These are phyloP conservation scores for Equus quagga DNA, from an alignment of 2,113 vertebrate species.

Conservation along the genomic window DNA sequence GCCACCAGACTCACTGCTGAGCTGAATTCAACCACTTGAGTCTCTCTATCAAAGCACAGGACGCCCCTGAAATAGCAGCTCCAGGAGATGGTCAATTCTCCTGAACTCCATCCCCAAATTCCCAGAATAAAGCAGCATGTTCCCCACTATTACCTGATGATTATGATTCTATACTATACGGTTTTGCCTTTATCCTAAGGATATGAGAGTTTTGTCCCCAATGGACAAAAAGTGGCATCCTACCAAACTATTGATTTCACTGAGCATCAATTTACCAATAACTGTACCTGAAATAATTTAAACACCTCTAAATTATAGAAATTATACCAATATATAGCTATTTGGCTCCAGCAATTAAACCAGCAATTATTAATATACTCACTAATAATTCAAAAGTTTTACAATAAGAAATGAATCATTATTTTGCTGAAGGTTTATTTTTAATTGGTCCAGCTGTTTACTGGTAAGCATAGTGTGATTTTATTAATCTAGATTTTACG, in stretches of 20 bases:
- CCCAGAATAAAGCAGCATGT: neutral
- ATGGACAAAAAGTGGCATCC: neutral
- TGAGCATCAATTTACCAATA: neutral
- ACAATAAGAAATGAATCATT: slow-evolving; percentile 45
- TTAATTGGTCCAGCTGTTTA: neutral
- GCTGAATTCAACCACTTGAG: neutral
- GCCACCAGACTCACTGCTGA: neutral
- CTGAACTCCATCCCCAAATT: neutral
- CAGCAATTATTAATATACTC: neutral
- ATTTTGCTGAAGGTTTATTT: slow-evolving; percentile 1
- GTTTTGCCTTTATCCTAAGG: neutral
- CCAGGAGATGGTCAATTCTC: neutral
- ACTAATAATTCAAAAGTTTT: slow-evolving; percentile 10
- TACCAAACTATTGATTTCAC: neutral
- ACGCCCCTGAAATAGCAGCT: neutral
- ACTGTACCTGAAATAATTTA: slow-evolving; percentile 20
- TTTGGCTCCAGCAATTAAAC: neutral
- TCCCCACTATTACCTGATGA: neutral
- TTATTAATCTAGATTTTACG: slow-evolving; percentile 38
- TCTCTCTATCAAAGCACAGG: neutral
- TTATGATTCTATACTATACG: neutral
- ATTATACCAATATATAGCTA: neutral
- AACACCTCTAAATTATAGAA: neutral
- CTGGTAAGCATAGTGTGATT: neutral
- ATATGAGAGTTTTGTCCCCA: neutral